Conservation (phyloP, 2,888 invertebrate species). For the Drosophila cracens region DNA sequence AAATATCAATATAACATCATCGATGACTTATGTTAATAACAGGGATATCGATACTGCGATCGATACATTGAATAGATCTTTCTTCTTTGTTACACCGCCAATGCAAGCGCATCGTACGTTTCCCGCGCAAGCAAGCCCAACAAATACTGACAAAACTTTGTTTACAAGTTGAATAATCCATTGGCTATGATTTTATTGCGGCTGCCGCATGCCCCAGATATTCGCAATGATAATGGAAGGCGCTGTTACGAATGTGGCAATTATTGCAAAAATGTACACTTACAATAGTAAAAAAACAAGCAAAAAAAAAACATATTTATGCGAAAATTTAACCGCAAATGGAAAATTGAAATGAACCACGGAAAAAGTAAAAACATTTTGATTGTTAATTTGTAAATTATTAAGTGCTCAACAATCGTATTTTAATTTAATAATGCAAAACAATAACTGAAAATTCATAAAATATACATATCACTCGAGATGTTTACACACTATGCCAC, state of each 20-base stretch:
- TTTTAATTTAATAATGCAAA: not conserved
- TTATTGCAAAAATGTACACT: not conserved
- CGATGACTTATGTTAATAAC: not conserved
- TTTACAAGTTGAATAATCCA: not conserved
- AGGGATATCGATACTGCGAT: not conserved
- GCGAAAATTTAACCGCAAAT: not conserved
- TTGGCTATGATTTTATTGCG: not conserved
- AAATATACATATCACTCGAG: not conserved
- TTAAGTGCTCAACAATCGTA: not conserved
- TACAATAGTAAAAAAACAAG: not conserved
- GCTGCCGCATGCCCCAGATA: not conserved
- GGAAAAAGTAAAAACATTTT: not conserved
- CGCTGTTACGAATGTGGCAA: not conserved
- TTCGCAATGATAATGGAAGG: not conserved
- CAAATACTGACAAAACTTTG: not conserved
- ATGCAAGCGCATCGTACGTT: no score
- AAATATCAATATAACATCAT: conserved; percentile 25
- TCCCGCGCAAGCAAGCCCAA: no score
- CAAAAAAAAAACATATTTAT: not conserved
- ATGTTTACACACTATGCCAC: not conserved
- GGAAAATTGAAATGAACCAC: not conserved
- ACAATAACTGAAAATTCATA: not conserved
- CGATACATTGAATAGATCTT: not conserved
- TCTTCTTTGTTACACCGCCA: not conserved
- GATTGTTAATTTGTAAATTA: not conserved